Conservation (phyloP, 2,888 invertebrate species). For the Scaptodrosophila latifasciaeformis region DNA sequence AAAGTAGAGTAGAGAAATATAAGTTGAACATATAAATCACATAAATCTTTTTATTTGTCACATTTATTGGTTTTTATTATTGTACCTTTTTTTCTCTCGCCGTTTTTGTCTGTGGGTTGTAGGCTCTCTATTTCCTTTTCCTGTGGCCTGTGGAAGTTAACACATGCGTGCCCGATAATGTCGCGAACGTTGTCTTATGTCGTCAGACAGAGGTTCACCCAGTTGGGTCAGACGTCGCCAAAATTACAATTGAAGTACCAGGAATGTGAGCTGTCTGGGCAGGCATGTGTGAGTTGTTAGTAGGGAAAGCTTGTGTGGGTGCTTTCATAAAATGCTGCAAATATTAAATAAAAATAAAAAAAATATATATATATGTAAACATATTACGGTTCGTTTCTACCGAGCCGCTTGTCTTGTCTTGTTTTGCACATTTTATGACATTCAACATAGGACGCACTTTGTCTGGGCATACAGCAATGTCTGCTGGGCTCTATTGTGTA, state of each 20-base stretch:
- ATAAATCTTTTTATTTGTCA: conserved; percentile 70
- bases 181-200: conserved; percentile 34
- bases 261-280: conserved; percentile 19
- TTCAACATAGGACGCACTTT: too few relatives aligned
- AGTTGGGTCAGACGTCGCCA: conserved; percentile 20
- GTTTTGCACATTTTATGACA: too few relatives aligned
- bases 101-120: not conserved
- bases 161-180: conserved; percentile 62
- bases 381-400: conserved; percentile 28
- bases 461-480: too few relatives aligned
- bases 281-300: conserved; percentile 10
- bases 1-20: conserved; percentile 34
- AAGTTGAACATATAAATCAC: conserved; percentile 48
- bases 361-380: conserved; percentile 45
- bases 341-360: conserved; percentile 63
- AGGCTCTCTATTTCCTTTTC: conserved; percentile 14
- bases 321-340: conserved; percentile 54
- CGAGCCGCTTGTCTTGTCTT: too few relatives aligned
- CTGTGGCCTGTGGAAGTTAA: conserved; percentile 53
- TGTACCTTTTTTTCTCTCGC: conserved; percentile 50
- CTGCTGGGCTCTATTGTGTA: conserved; percentile 42
- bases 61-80: conserved; percentile 68
- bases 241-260: conserved; percentile 30
- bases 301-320: too few relatives aligned
- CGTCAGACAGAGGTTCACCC: conserved; percentile 31